Evolutionary conservation across 2,888 invertebrate species (phyloP).

Genomic region (Nymphalis urticae): DNA sequence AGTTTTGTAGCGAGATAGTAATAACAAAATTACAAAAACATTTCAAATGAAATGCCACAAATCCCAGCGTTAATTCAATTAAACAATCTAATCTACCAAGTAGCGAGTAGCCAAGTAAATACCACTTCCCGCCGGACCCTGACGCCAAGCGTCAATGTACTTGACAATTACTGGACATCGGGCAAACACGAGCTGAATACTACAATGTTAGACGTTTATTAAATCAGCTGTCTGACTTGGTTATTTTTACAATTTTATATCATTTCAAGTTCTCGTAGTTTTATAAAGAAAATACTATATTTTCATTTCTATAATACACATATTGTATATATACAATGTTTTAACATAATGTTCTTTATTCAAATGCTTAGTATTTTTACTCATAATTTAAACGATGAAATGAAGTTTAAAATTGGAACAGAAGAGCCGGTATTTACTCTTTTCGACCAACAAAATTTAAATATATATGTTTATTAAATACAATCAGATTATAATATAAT

Average conservation of each 20-base stretch:
- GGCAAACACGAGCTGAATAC: background rate
- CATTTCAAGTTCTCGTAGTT: background rate
- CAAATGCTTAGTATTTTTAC: too few relatives aligned
- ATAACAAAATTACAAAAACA: too few relatives aligned
- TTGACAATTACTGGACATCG: constrained; percentile 2
- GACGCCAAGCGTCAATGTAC: constrained; percentile 5
- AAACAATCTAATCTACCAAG: constrained; percentile 6
- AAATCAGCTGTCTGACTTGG: background rate
- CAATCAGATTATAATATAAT: background rate
- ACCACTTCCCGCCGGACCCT: background rate
- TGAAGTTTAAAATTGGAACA: too few relatives aligned
- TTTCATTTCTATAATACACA: too few relatives aligned
- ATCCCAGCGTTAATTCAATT: background rate
- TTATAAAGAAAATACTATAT: too few relatives aligned
- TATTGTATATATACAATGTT: too few relatives aligned
- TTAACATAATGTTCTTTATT: too few relatives aligned
- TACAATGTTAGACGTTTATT: background rate
- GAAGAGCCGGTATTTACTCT: too few relatives aligned
- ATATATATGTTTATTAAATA: too few relatives aligned
- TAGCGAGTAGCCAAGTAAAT: constrained; percentile 1
- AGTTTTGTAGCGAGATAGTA: too few relatives aligned
- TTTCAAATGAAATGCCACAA: background rate
- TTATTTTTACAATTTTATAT: background rate
- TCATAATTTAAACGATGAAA: too few relatives aligned
- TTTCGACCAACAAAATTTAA: too few relatives aligned